Evolutionary conservation across 2,888 invertebrate species (phyloP).

Genomic region (Idaea aversata): DNA sequence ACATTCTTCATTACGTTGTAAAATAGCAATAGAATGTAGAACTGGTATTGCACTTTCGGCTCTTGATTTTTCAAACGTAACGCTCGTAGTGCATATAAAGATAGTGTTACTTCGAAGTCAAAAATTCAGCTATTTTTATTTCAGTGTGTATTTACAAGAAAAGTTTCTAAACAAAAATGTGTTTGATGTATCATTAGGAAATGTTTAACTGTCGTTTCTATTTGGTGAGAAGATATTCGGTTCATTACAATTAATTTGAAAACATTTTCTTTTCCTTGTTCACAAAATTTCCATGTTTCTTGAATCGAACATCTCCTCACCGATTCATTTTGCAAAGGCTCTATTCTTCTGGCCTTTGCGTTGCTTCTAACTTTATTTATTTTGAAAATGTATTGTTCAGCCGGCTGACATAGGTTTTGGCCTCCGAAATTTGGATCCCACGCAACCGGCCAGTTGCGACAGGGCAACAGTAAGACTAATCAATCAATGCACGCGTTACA

Average conservation of each 20-base stretch:
- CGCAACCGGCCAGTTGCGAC: slow-evolving; percentile 67
- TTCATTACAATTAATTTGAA: not conserved
- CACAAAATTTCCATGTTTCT: too few relatives aligned
- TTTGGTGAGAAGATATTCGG: not conserved
- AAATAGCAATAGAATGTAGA: too few relatives aligned
- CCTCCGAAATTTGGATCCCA: slow-evolving; percentile 68
- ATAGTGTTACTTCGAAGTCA: not conserved
- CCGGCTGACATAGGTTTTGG: slow-evolving; percentile 70
- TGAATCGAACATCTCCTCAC: not conserved
- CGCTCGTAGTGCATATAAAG: not conserved
- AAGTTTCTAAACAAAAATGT: not conserved
- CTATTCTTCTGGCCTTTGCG: slow-evolving; percentile 37
- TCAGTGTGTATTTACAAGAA: not conserved
- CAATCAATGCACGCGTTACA: slow-evolving; percentile 54
- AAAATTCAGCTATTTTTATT: not conserved
- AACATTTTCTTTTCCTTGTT: too few relatives aligned
- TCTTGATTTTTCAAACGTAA: too few relatives aligned
- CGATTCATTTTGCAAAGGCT: slow-evolving; percentile 21
- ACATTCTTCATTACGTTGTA: too few relatives aligned
- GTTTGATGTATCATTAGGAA: not conserved
- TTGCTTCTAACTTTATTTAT: slow-evolving; percentile 27
- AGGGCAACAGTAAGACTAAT: slow-evolving; percentile 70
- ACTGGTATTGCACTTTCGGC: too few relatives aligned
- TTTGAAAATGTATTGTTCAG: slow-evolving; percentile 57
- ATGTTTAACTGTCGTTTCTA: not conserved